Base-by-base conservation (phyloP, 2,888 invertebrate genomes). In the Zele albiditarsus region DNA sequence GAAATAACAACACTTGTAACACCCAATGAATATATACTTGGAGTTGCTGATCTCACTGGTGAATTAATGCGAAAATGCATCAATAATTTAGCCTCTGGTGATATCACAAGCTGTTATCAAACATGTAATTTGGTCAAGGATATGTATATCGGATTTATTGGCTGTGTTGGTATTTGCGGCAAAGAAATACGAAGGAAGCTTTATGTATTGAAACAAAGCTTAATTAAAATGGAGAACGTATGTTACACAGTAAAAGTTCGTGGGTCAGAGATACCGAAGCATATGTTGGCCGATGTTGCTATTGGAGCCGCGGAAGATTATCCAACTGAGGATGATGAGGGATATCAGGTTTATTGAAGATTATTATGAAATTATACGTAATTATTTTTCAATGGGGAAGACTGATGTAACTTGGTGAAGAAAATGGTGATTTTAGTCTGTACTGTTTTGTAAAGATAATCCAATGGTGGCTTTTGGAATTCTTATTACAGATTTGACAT, bases 51-150 rank as follows among this genome's bases (percentile, higher is more conserved):
- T 90, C 91, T 97, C 33, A 96, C 96, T 0, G 97, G 97, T 0
- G 98, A 98, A 88, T 88, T 97, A 60, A 98, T 98, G 97, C 91
- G 97, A 68, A 93, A 94, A 81, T 96, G 96, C 71, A 95, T 98
- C 8, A 96, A 95, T 85, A 94, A 94, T 82, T 91, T 97, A 73
- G 93, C 95, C 0, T 92, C 92, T 76, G 96, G 96, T 0, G 94
- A 96, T 79, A 92, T 93, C 16, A 91, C 92, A 2, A 93, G 93
- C 63, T 96, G 96, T 86, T 93, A 93, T 84, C 91, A 92, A 72
- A 92, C 93, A 0, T 95, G 95, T 84, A 92, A 92, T 75, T 93
- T 94, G 81, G 92, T 97, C n/a, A 93, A 94, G 82, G 88, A 92
- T 46, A 91, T 94, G 84, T 92, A 92, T 81, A 91, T 91, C 65